phyloP scores from a whole-genome alignment of 92 coral and sea anemone genomes.

The Phymanthus crucifer region DNA sequence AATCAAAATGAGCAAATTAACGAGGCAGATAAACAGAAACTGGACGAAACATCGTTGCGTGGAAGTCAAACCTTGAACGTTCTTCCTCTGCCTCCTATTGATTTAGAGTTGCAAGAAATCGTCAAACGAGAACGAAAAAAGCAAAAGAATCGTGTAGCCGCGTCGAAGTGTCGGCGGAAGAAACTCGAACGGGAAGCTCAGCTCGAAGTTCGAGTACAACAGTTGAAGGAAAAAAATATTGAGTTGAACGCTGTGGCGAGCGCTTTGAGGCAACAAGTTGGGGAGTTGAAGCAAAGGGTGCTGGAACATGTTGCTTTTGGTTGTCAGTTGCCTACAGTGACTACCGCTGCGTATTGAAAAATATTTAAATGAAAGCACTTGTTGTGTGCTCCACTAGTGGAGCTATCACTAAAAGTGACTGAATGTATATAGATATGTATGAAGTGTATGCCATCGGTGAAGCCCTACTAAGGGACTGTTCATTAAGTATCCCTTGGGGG shows the following conservation, averaged over 20 bases:
- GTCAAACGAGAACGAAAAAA: conserved; percentile 95
- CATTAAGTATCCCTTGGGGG: too few species aligned
- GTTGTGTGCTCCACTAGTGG: too few species aligned
- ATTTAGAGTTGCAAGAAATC: conserved; percentile 90
- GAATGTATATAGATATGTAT: too few species aligned
- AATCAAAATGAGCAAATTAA: background rate
- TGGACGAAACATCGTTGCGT: conserved; percentile 47
- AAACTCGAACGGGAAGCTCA: conserved; percentile 98
- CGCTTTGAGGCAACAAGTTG: conserved; percentile 82
- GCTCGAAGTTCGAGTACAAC: conserved; percentile 92
- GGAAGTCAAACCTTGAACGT: conserved; percentile 36
- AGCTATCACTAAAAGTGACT: too few species aligned
- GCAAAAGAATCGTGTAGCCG: conserved; percentile 96
- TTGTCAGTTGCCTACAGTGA: conserved; percentile 86
- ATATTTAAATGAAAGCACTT: background rate
- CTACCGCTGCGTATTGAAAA: conserved; percentile 56
- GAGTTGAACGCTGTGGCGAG: conserved; percentile 92
- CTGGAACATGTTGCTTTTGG: conserved; percentile 95
- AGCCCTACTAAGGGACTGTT: too few species aligned
- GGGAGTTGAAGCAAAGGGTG: conserved; percentile 89
- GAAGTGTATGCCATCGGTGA: too few species aligned
- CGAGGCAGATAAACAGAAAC: conserved; percentile 45
- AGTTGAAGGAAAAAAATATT: conserved; percentile 89
- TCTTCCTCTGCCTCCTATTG: conserved; percentile 89
- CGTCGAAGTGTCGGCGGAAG: conserved; percentile 95